phyloP scores from a whole-genome alignment of 2,888 invertebrate species.

The Nebria salina region DNA sequence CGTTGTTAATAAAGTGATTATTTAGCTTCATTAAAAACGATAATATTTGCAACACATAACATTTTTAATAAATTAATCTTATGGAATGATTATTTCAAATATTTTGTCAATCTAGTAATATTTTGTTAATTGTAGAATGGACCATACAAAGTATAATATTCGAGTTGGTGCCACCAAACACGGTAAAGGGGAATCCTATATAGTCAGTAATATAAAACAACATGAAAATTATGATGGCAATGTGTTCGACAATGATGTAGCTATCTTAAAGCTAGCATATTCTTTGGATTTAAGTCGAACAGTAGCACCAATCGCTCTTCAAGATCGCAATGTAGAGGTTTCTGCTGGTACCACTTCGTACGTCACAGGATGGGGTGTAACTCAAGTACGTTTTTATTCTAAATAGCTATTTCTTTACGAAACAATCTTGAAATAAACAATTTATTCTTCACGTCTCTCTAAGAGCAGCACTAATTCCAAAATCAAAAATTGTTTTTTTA shows the following conservation, averaged over 20 bases:
- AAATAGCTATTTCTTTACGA: neutral
- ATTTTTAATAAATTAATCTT: no score
- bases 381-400: neutral
- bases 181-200: neutral
- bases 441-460: no score
- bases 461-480: no score
- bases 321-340: neutral
- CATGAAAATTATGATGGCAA: neutral
- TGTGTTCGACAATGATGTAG: neutral
- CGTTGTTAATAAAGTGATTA: no score
- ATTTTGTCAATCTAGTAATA: neutral
- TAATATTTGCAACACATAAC: no score
- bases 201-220: neutral
- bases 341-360: neutral
- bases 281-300: neutral
- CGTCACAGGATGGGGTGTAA: slow-evolving; percentile 33
- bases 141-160: neutral
- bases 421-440: no score
- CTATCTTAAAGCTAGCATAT: slow-evolving; percentile 16
- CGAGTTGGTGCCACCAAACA: slow-evolving; percentile 13
- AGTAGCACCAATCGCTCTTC: slow-evolving; percentile 10
- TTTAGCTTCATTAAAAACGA: no score
- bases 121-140: slow-evolving; percentile 9
- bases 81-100: neutral
- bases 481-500: neutral